phyloP scores from a whole-genome alignment of 1,140 invertebrate genomes.

The Stenopsyche tienmushanensis region DNA sequence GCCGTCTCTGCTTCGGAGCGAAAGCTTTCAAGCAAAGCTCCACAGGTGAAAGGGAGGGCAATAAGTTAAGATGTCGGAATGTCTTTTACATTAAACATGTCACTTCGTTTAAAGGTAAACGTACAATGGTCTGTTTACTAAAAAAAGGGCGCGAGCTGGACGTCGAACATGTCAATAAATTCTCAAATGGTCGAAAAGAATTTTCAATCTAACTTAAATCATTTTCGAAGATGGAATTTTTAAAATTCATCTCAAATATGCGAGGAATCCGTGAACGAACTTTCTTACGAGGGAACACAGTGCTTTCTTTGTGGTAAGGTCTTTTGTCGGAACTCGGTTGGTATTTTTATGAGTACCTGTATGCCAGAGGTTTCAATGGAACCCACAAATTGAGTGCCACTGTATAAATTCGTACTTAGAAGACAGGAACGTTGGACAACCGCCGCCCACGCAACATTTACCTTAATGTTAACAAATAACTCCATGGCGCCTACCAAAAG shows the following conservation, averaged over 20 bases:
- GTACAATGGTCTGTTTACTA: not conserved
- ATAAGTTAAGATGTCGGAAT: conserved; percentile 15
- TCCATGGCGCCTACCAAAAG: conserved; percentile 6
- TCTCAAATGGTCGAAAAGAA: too few species aligned
- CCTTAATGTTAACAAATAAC: conserved; percentile 24
- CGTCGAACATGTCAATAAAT: too few species aligned
- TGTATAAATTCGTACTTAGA: conserved; percentile 14
- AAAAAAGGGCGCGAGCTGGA: too few species aligned
- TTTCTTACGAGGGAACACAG: too few species aligned
- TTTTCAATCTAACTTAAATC: too few species aligned
- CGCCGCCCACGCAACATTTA: conserved; percentile 21
- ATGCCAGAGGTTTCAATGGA: not conserved
- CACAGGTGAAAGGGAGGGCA: not conserved
- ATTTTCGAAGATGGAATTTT: too few species aligned
- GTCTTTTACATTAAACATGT: conserved; percentile 4
- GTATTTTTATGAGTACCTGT: not conserved
- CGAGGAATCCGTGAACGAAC: too few species aligned
- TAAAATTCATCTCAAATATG: too few species aligned
- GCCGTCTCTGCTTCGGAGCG: too few species aligned
- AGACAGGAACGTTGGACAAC: conserved; percentile 2
- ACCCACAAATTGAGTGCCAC: conserved; percentile 24
- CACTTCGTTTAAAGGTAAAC: not conserved
- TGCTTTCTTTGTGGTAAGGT: too few species aligned
- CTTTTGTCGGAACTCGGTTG: too few species aligned
- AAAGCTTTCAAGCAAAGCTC: too few species aligned